These are phyloP conservation scores for Melanaphis sacchari DNA, from an alignment of 1,140 invertebrate genomes.

Conservation along the genomic window DNA sequence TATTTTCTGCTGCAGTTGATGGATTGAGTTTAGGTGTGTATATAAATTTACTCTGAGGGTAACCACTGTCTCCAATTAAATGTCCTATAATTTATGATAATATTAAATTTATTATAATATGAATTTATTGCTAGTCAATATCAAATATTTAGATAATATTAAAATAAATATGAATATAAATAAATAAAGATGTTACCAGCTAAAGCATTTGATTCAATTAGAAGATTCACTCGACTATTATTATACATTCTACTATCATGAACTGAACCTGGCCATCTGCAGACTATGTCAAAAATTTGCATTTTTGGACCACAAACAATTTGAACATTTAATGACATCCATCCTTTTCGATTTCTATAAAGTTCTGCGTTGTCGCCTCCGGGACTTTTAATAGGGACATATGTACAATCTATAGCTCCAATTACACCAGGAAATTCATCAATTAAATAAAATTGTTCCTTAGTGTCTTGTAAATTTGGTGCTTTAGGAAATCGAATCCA, in stretches of 20 bases:
- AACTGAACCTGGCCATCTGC: constrained; percentile 61
- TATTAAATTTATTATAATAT: too few species aligned
- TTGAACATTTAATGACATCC: constrained; percentile 64
- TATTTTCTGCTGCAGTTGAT: constrained; percentile 22
- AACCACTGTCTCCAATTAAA: constrained; percentile 59
- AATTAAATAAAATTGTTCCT: constrained; percentile 4
- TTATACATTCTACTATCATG: constrained; percentile 62
- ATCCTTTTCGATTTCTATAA: constrained; percentile 64
- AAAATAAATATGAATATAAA: neutral
- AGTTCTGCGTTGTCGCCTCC: constrained; percentile 58
- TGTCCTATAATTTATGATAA: neutral
- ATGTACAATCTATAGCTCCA: constrained; percentile 64
- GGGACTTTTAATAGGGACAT: constrained; percentile 63
- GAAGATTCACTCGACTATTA: neutral
- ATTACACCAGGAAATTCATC: constrained; percentile 63
- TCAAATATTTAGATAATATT: neutral
- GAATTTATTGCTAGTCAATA: too few species aligned
- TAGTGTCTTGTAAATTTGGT: neutral
- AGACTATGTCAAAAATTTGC: constrained; percentile 62
- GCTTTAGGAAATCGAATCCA: too few species aligned
- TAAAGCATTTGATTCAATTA: neutral
- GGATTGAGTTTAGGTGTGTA: constrained; percentile 55
- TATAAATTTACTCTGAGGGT: constrained; percentile 35
- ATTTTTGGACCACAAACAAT: constrained; percentile 62
- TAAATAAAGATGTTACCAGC: neutral